Evolutionary conservation across 2,797 vertebrate species (phyloP).

Genomic region (Gobionotothen gibberifrons): DNA sequence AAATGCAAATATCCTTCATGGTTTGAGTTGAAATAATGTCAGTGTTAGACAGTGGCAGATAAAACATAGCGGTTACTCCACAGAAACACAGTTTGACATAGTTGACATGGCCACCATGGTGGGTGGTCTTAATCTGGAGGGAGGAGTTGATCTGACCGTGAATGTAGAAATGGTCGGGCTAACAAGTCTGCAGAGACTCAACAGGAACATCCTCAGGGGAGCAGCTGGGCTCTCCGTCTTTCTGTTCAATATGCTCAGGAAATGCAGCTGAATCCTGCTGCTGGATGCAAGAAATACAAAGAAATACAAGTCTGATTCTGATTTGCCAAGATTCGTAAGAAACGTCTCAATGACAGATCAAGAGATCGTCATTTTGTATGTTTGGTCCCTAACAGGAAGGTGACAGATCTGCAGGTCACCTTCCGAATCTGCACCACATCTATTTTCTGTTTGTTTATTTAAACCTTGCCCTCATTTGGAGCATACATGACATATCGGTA

Average conservation of each 20-base stretch:
- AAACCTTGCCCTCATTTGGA: not conserved
- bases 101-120: conserved; percentile 22
- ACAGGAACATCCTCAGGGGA: conserved; percentile 35
- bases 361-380: not conserved
- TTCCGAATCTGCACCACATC: no score
- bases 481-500: not conserved
- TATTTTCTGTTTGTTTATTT: not conserved
- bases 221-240: conserved; percentile 16
- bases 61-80: conserved; percentile 19
- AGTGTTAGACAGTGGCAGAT: conserved; percentile 18
- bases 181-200: conserved; percentile 58
- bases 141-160: conserved; percentile 47
- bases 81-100: conserved; percentile 45
- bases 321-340: not conserved
- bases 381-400: not conserved
- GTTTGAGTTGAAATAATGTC: conserved; percentile 4
- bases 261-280: conserved; percentile 28
- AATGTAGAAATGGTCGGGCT: conserved; percentile 44
- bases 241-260: conserved; percentile 28
- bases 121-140: conserved; percentile 43
- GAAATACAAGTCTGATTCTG: not conserved
- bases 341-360: not conserved
- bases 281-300: conserved; percentile 7
- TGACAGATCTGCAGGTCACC: not conserved
- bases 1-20: not conserved